Percentiles rank a stretch among this genome's conserved stretches.
Evolutionary conservation across 1,140 invertebrate genomes (phyloP).

Genomic region (Harlomillsia oculata): DNA sequence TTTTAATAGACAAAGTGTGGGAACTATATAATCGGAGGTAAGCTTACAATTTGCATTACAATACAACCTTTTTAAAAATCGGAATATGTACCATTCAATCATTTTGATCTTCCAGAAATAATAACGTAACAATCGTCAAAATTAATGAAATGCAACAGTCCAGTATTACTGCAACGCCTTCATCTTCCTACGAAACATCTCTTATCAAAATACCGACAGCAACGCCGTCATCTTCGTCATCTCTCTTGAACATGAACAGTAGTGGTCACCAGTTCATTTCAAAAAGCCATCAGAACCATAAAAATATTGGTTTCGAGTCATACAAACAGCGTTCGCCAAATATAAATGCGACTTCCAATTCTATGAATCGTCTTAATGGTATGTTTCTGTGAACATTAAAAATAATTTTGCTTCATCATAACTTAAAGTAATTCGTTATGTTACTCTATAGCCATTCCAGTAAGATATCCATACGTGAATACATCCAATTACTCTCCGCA

Average conservation of each 20-base stretch:
- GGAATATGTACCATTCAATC: background rate
- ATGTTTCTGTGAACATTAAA: too few relatives aligned
- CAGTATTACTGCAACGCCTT: slow-evolving; percentile 2
- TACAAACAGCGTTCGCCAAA: too few relatives aligned
- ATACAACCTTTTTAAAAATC: too few relatives aligned
- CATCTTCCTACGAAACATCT: slow-evolving; percentile 4
- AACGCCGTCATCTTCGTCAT: background rate
- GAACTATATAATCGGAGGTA: slow-evolving; percentile 5
- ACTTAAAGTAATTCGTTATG: too few relatives aligned
- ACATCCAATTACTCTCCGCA: slow-evolving; percentile 3
- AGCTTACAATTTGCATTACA: background rate
- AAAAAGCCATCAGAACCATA: too few relatives aligned
- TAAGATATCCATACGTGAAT: slow-evolving; percentile 1
- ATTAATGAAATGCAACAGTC: slow-evolving; percentile 1
- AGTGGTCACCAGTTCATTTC: background rate
- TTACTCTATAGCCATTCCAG: background rate
- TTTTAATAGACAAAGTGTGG: slow-evolving; percentile 23
- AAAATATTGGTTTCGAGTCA: too few relatives aligned
- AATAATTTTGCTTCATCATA: too few relatives aligned
- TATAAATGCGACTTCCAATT: too few relatives aligned
- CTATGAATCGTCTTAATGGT: too few relatives aligned
- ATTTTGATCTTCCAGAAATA: background rate
- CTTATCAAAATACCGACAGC: background rate
- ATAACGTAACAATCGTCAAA: slow-evolving; percentile 6
- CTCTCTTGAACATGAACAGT: background rate